Conservation (phyloP, 2,113 vertebrate genomes). For the Heterocephalus glaber region DNA sequence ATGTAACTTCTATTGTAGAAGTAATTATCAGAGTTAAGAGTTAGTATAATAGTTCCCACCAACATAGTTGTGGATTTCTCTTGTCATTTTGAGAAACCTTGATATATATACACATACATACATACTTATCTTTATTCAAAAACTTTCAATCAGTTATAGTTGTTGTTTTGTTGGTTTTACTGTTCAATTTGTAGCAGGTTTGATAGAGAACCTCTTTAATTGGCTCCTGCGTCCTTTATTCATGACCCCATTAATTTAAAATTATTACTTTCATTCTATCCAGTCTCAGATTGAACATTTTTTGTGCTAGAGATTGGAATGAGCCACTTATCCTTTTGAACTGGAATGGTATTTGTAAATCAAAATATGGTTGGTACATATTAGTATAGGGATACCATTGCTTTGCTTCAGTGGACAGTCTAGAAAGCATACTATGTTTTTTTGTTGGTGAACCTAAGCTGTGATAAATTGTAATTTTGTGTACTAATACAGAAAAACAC, state of each 20-base stretch:
- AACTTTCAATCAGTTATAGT: slow-evolving; percentile 7
- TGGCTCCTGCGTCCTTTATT: background rate
- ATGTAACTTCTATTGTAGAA: background rate
- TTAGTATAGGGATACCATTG: background rate
- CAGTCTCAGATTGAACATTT: background rate
- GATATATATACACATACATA: no score
- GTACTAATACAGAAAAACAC: background rate
- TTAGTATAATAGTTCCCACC: background rate
- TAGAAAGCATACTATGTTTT: background rate
- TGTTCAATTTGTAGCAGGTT: background rate
- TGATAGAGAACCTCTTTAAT: background rate
- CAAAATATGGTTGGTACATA: background rate
- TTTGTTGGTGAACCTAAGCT: background rate
- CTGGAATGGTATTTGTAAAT: background rate
- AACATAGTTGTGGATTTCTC: background rate
- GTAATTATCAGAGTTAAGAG: background rate
- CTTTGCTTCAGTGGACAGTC: background rate
- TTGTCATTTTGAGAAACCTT: background rate
- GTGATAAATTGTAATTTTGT: slow-evolving; percentile 2
- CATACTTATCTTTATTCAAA: slow-evolving; percentile 1
- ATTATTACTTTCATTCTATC: background rate
- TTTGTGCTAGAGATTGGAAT: slow-evolving; percentile 20
- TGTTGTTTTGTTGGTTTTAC: slow-evolving; percentile 12
- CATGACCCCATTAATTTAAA: background rate
- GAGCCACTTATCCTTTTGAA: background rate